Base-by-base conservation (phyloP, 2,888 invertebrate genomes). In the Drosophila flavopinicola region DNA sequence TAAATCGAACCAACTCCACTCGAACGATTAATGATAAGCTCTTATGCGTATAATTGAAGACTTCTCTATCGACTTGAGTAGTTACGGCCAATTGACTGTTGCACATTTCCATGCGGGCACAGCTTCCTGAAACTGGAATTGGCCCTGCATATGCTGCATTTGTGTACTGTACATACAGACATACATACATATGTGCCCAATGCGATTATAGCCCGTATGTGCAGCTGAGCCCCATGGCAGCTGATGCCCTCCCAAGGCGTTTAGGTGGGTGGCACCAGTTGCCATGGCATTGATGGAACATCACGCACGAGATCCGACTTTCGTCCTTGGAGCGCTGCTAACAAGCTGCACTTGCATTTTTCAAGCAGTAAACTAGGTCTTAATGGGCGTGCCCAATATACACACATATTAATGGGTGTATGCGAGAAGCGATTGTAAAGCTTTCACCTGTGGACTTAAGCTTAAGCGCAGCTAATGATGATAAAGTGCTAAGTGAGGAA, bases 281-380 rank as follows among this genome's bases (percentile, higher is more conserved):
- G 6, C 35, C 61, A 45, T 47, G 53, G 71, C 71, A 35, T 30
- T 71, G 65, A 66, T 39, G 66, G 20, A 48, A 54, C 71, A 23
- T 63, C 48, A 38, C 63, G 27, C 44, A 27, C 23, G 15, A 32
- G 37, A 35, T 17, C 13, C 39, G 69, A 49, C 47, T 7, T 37
- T 9, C 15, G 13, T 45, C 37, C 41, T 54, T 47, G 33, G 47
- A 45, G 70, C 24, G 41, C n/a, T 13, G 65, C 38, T 52, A 51
- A 69, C 52, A 52, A 52, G 52, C 41, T 39, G 30, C 45, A 61
- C 47, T 70, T 63, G 15, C 45, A 51, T 52, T 23, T 52, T 23
- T 53, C 29, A 38, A 24, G 38, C 24, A 15, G 30, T 30, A 10
- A 35, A 24, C 23, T 11, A 5, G 15, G 11, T 23, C 23, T 13